phyloP scores from a whole-genome alignment of 2,797 vertebrate species.

The Astyanax mexicanus region DNA sequence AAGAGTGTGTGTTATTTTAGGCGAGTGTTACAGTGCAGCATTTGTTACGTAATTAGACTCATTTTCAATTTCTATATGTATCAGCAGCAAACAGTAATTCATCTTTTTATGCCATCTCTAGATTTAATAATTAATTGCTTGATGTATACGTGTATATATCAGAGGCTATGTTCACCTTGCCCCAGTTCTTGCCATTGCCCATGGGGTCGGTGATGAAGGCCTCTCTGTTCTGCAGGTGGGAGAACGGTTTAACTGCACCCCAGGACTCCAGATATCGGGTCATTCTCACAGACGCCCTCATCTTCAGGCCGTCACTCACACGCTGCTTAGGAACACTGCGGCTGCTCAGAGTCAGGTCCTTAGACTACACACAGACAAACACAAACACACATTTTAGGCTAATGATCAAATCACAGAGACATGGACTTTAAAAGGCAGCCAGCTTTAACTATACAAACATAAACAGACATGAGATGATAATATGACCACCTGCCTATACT shows the following conservation, averaged over 20 bases:
- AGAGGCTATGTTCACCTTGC: constrained; percentile 75
- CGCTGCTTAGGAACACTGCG: constrained; percentile 81
- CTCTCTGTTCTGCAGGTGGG: constrained; percentile 91
- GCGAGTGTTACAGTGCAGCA: too few species aligned
- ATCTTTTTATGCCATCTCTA: too few species aligned
- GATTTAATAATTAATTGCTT: too few species aligned
- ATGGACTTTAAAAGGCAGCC: too few species aligned
- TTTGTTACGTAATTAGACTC: too few species aligned
- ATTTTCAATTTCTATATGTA: too few species aligned
- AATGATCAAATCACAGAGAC: not conserved
- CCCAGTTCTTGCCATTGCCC: constrained; percentile 77
- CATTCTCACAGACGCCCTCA: constrained; percentile 95
- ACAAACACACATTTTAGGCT: not conserved
- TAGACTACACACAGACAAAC: constrained; percentile 77
- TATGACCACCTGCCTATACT: too few species aligned
- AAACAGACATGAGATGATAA: too few species aligned
- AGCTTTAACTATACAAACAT: too few species aligned
- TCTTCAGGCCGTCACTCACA: constrained; percentile 90
- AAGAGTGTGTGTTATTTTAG: too few species aligned
- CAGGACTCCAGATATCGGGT: constrained; percentile 97
- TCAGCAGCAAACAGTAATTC: too few species aligned
- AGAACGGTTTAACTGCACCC: constrained; percentile 95
- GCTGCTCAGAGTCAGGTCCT: constrained; percentile 76
- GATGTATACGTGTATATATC: not conserved
- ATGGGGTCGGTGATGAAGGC: constrained; percentile 83